Evolutionary conservation across 30 jellyfish, hydroid and myxozoan species (phyloP), one percentile per base, ranked within the genome.

Genomic region (Hydractinia echinata): DNA sequence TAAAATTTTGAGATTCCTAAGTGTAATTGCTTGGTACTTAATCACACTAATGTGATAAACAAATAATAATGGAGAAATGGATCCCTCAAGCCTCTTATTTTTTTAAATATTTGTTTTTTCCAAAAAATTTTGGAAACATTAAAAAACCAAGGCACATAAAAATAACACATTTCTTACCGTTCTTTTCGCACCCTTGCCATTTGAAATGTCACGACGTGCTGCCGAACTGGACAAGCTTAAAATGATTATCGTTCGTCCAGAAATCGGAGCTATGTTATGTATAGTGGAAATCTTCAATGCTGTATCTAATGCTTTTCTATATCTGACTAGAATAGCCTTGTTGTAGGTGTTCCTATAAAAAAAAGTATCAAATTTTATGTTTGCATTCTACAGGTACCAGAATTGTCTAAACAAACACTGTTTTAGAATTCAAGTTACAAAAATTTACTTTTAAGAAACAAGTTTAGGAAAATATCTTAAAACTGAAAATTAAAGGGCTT

Each of bases 271-370:
- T 8, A 92, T 72, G 84, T 92, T 92, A 73, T 86, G 95, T 13
- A 78, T 73, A 50, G 96, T 88, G 20, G 98, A 83, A 10, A 87
- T 92, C 52, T 92, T 85, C 86, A 92, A 39, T 8, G 98, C 95
- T 2, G 92, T 82, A 67, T 92, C 95, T 5, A 92, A 70, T 4
- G 98, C 96, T 53, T 79, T 87, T 55, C 89, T 69, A 87, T 92
- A 92, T 64, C 81, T 76, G 44, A 48, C 72, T 15, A 92, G 60
- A 10, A 86, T 80, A 53, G 84, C 89, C 20, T 85, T 66, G 76
- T 87, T 91, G 81, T 83, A 92, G 13, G 83, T 74, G 30, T 74
- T 74, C 51, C 83, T 74, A 48, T 66, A 66, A 66, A 74, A 58
- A 74, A 30, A 49, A 3, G 74, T n/a, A 7, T 51, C 19, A 64